Evolutionary conservation across 2,113 vertebrate species (phyloP).

Genomic region (Dromas ardeola): DNA sequence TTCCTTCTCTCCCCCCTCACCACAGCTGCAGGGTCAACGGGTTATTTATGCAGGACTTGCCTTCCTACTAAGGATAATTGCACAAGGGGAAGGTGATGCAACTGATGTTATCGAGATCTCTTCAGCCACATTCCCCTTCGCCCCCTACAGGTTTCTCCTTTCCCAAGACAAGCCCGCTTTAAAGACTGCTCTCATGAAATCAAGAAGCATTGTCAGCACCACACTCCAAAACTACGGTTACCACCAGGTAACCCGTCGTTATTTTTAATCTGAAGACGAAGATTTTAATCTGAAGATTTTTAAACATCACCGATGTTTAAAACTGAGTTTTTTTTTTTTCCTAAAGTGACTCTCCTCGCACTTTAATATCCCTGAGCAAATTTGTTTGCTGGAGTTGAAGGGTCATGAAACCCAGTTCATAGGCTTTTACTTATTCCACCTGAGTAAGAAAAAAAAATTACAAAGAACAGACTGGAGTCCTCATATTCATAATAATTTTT

Average conservation of each 20-base stretch:
- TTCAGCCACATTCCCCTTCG: not conserved
- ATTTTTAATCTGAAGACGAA: not conserved
- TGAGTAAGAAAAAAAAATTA: not conserved
- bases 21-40: not conserved
- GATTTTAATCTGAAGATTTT: too few relatives aligned
- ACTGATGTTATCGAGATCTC: not conserved
- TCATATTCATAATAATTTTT: not conserved
- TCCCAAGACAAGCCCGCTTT: not conserved
- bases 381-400: not conserved
- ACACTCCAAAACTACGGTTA: fast-evolving
- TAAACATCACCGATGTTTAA: not conserved
- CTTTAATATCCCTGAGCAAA: not conserved
- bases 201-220: not conserved
- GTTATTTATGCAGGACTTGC: not conserved
- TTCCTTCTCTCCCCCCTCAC: not conserved
- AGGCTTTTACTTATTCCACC: not conserved
- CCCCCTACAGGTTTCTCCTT: not conserved
- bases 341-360: not conserved
- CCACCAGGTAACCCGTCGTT: not conserved
- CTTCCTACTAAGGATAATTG: not conserved
- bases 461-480: not conserved
- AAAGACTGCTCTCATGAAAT: not conserved
- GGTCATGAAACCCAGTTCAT: not conserved
- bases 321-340: too few relatives aligned
- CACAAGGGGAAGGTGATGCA: not conserved